These are phyloP conservation scores for Zele albiditarsus DNA, from an alignment of 2,888 invertebrate species.

Conservation along the genomic window DNA sequence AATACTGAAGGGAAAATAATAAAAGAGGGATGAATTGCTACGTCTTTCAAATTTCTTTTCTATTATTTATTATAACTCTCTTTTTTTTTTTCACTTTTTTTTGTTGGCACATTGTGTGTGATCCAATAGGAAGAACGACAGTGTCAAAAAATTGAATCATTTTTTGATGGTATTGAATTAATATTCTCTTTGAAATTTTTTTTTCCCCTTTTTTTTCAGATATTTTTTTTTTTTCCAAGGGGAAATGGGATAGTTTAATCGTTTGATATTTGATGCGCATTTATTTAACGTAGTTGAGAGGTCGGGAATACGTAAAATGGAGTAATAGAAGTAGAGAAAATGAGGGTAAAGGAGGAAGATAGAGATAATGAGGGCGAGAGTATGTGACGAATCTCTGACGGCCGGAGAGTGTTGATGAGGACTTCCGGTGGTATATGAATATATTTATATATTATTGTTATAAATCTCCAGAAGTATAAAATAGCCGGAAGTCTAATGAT, in stretches of 20 bases:
- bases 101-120: not conserved
- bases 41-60: not conserved
- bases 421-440: constrained; percentile 48
- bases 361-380: not conserved
- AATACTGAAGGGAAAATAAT: constrained; percentile 24
- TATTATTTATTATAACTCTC: not conserved
- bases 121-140: not conserved
- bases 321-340: not conserved
- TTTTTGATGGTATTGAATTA: not conserved
- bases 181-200: not conserved
- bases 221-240: not conserved
- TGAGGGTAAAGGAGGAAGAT: constrained; percentile 8
- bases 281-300: not conserved
- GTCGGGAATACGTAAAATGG: not conserved
- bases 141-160: not conserved
- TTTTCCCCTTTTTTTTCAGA: not conserved
- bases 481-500: constrained; percentile 56
- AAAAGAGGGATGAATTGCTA: constrained; percentile 17
- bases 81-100: not conserved
- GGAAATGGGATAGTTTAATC: not conserved
- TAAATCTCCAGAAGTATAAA: constrained; percentile 46
- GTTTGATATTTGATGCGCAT: constrained; percentile 6
- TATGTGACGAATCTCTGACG: constrained; percentile 28
- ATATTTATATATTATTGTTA: not conserved
- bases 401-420: constrained; percentile 55